Percentiles rank a stretch among this genome's conserved stretches.
phyloP scores from a whole-genome alignment of 1,140 invertebrate species.

The Drosophila teissieri region DNA sequence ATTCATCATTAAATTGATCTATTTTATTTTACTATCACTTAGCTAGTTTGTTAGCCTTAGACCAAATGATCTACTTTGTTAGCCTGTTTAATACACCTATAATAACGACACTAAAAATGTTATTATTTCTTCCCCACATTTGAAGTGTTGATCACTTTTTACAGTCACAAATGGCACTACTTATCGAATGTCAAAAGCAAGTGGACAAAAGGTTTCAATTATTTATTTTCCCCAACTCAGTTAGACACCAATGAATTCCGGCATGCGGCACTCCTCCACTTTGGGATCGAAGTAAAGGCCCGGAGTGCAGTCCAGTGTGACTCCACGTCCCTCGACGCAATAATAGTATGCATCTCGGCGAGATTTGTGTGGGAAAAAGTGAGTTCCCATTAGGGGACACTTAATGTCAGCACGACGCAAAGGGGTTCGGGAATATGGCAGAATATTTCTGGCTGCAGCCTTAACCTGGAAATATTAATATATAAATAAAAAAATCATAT shows the following conservation, averaged over 20 bases:
- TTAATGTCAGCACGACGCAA: slow-evolving; percentile 68
- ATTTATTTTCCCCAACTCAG: not conserved
- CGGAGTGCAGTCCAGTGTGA: slow-evolving; percentile 74
- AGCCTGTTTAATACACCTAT: too few species aligned
- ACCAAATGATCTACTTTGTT: too few species aligned
- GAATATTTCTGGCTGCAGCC: slow-evolving; percentile 53
- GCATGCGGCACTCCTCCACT: slow-evolving; percentile 62
- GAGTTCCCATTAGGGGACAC: slow-evolving; percentile 54
- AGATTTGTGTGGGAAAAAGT: slow-evolving; percentile 64
- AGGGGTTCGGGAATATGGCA: slow-evolving; percentile 60
- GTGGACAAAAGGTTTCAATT: not conserved
- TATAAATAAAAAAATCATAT: too few species aligned
- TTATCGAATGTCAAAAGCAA: not conserved
- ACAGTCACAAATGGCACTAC: not conserved
- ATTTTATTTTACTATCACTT: too few species aligned
- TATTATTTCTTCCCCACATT: too few species aligned
- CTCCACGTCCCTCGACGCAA: slow-evolving; percentile 66
- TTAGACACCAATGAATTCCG: slow-evolving; percentile 29
- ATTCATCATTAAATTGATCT: too few species aligned
- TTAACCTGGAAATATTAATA: slow-evolving; percentile 29
- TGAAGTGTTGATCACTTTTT: not conserved
- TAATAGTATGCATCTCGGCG: slow-evolving; percentile 71
- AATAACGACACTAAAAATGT: too few species aligned
- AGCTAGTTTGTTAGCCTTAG: too few species aligned
- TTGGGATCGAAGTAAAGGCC: slow-evolving; percentile 64